Conservation (phyloP, 2,797 vertebrate species). For the Enteromius paludinosus region DNA sequence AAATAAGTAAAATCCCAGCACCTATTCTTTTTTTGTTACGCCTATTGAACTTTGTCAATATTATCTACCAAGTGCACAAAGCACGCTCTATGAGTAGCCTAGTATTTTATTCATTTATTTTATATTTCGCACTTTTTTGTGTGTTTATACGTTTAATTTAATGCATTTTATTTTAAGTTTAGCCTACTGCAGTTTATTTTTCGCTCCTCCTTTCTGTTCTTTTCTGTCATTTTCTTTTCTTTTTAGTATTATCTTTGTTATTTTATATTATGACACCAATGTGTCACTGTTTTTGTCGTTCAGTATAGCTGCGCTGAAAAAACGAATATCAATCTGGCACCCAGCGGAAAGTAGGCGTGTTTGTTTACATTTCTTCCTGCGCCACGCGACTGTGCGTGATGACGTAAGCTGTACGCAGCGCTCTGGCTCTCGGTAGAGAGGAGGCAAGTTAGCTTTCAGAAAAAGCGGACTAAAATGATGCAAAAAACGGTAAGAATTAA, state of each 20-base stretch:
- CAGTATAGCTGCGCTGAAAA: background rate
- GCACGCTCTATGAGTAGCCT: background rate
- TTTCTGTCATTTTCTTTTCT: too few relatives aligned
- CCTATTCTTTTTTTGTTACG: background rate
- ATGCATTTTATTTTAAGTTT: background rate
- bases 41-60: background rate
- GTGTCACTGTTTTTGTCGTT: background rate
- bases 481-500: conserved; percentile 42
- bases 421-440: conserved; percentile 59
- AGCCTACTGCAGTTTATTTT: background rate
- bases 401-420: conserved; percentile 52
- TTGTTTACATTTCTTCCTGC: conserved; percentile 62
- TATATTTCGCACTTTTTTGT: background rate
- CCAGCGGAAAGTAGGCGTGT: conserved; percentile 50
- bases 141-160: background rate
- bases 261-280: background rate
- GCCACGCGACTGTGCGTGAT: conserved; percentile 59
- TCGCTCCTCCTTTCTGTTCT: background rate
- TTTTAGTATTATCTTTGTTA: too few relatives aligned
- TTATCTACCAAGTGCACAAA: background rate
- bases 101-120: background rate
- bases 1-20: background rate
- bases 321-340: conserved; percentile 22
- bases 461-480: conserved; percentile 45
- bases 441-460: conserved; percentile 35